Evolutionary conservation across 2,888 invertebrate genomes (phyloP).

Genomic region (Bellardia pandia): DNA sequence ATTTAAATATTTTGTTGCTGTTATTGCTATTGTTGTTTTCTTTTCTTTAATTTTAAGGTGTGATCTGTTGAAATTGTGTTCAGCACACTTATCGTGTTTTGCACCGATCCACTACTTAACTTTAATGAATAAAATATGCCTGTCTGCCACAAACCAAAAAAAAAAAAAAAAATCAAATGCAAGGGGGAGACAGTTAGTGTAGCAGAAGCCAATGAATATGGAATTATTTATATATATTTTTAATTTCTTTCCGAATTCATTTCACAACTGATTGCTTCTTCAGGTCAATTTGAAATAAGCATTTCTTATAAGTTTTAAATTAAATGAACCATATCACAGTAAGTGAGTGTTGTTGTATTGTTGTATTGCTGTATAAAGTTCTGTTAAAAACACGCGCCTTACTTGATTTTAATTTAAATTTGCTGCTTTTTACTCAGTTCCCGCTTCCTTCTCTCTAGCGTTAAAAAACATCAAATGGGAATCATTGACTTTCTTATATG

Average conservation of each 20-base stretch:
- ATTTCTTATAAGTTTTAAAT: constrained; percentile 64
- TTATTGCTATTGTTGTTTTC: constrained; percentile 6
- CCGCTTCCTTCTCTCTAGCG: constrained; percentile 36
- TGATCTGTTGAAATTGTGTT: constrained; percentile 73
- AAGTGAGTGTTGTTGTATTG: constrained; percentile 1
- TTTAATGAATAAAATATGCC: constrained; percentile 52
- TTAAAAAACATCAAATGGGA: constrained; percentile 37
- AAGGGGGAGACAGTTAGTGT: constrained; percentile 14
- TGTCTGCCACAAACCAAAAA: background rate
- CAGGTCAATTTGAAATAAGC: constrained; percentile 67
- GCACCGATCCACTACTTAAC: constrained; percentile 53
- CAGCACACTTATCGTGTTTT: constrained; percentile 73
- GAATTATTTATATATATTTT: constrained; percentile 49
- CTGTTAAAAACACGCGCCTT: constrained; percentile 61
- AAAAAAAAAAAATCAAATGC: background rate
- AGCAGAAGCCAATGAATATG: constrained; percentile 9
- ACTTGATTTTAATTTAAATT: constrained; percentile 56
- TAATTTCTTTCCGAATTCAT: constrained; percentile 63
- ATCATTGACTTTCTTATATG: constrained; percentile 54
- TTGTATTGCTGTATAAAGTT: background rate
- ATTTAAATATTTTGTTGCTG: constrained; percentile 61
- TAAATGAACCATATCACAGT: constrained; percentile 62
- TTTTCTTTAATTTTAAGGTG: constrained; percentile 68
- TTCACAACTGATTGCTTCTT: constrained; percentile 72
- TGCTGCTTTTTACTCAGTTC: background rate